phyloP scores from a whole-genome alignment of 2,888 invertebrate species.

The Sympetrum striolatum region DNA sequence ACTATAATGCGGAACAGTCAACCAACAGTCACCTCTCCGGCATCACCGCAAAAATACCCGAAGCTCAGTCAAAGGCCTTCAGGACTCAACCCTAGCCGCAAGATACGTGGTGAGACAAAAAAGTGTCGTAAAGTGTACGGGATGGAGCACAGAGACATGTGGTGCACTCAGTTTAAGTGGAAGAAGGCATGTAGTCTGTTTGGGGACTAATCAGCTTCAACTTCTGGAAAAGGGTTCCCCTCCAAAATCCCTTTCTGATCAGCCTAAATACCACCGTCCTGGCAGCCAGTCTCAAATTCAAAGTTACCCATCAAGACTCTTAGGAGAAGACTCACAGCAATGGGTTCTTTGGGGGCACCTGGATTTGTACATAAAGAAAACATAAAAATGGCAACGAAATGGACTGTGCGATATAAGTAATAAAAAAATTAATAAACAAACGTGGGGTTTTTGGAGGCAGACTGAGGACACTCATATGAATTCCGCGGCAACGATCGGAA shows the following conservation, averaged over 20 bases:
- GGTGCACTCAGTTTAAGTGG: slow-evolving; percentile 99
- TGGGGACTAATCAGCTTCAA: slow-evolving; percentile 69
- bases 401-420: too few species aligned
- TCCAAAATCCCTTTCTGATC: background rate
- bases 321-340: background rate
- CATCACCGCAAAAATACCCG: slow-evolving; percentile 71
- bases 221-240: background rate
- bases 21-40: slow-evolving; percentile 52
- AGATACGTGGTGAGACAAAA: slow-evolving; percentile 90
- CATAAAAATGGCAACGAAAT: too few species aligned
- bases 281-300: slow-evolving; percentile 39
- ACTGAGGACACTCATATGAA: too few species aligned
- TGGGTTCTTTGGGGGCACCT: slow-evolving; percentile 42
- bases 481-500: too few species aligned
- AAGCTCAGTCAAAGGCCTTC: slow-evolving; percentile 65
- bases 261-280: slow-evolving; percentile 38
- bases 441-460: too few species aligned
- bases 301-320: slow-evolving; percentile 32
- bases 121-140: slow-evolving; percentile 98
- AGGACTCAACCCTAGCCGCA: slow-evolving; percentile 72
- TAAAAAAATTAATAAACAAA: too few species aligned
- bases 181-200: slow-evolving; percentile 96
- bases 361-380: slow-evolving; percentile 37
- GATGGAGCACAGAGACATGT: slow-evolving; percentile 94
- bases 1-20: slow-evolving; percentile 51